Percentiles rank a stretch among this genome's conserved stretches.
phyloP scores from a whole-genome alignment of 2,113 vertebrate genomes.

The Apodemus sylvaticus region DNA sequence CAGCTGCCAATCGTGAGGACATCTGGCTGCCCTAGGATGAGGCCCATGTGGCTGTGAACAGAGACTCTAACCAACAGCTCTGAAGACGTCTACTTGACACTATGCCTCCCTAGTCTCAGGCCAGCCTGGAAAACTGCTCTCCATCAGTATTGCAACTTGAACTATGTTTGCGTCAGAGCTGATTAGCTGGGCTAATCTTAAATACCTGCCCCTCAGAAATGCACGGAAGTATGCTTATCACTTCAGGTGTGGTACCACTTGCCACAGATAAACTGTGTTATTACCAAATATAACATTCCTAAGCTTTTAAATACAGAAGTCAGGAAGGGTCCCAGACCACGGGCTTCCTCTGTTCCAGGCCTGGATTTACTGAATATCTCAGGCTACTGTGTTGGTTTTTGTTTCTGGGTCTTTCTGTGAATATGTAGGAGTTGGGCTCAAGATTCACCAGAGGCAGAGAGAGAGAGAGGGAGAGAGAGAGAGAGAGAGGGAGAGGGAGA shows the following conservation, averaged over 20 bases:
- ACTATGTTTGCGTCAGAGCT: background rate
- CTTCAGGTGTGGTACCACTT: background rate
- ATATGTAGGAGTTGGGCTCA: background rate
- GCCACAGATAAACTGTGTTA: background rate
- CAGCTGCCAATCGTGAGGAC: background rate
- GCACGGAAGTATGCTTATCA: background rate
- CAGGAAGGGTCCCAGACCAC: background rate
- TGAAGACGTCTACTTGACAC: background rate
- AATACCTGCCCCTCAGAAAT: background rate
- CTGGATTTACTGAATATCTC: background rate
- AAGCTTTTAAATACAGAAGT: background rate
- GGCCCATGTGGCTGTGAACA: fast-evolving
- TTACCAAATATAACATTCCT: background rate
- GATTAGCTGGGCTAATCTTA: background rate
- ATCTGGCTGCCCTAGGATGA: background rate
- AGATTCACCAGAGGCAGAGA: background rate
- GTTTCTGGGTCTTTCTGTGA: background rate
- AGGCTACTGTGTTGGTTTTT: background rate
- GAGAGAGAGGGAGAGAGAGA: background rate
- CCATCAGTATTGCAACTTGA: background rate
- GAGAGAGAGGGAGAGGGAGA: background rate
- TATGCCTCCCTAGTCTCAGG: background rate
- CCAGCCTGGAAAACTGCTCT: background rate
- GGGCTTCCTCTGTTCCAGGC: background rate
- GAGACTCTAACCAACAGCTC: background rate